These are phyloP conservation scores for Pogoniulus pusillus DNA, from an alignment of 2,797 vertebrate genomes.

Conservation along the genomic window DNA sequence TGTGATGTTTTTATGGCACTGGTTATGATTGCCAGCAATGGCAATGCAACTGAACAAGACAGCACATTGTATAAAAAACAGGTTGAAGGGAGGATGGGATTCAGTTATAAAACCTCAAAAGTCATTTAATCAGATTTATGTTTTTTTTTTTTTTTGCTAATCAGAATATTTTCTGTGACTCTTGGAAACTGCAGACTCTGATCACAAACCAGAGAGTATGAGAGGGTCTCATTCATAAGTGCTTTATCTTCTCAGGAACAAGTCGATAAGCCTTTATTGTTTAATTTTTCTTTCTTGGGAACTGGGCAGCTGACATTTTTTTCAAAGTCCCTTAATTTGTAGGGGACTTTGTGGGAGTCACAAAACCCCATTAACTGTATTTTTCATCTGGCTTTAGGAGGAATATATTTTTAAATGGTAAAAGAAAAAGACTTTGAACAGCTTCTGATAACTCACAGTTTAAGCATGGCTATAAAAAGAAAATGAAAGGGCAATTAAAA, in stretches of 20 bases:
- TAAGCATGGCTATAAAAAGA: conserved; percentile 70
- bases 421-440: conserved; percentile 69
- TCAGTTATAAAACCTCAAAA: conserved; percentile 49
- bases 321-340: conserved; percentile 73
- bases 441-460: conserved; percentile 71
- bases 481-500: conserved; percentile 75
- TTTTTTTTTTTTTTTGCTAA: conserved; percentile 32
- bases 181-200: conserved; percentile 52
- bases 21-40: conserved; percentile 49
- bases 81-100: conserved; percentile 30
- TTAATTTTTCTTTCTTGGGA: conserved; percentile 73
- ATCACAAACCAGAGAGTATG: conserved; percentile 55
- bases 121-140: conserved; percentile 37
- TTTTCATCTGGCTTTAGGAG: conserved; percentile 70
- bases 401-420: conserved; percentile 72
- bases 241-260: conserved; percentile 69
- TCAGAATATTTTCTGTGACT: conserved; percentile 63
- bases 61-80: conserved; percentile 50
- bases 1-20: conserved; percentile 62
- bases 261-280: conserved; percentile 71
- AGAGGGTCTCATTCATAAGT: conserved; percentile 63
- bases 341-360: conserved; percentile 72
- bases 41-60: background rate
- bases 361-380: conserved; percentile 68
- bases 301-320: conserved; percentile 71